Conservation (phyloP, 2,113 vertebrate genomes). For the Trematocara stigmaticum region DNA sequence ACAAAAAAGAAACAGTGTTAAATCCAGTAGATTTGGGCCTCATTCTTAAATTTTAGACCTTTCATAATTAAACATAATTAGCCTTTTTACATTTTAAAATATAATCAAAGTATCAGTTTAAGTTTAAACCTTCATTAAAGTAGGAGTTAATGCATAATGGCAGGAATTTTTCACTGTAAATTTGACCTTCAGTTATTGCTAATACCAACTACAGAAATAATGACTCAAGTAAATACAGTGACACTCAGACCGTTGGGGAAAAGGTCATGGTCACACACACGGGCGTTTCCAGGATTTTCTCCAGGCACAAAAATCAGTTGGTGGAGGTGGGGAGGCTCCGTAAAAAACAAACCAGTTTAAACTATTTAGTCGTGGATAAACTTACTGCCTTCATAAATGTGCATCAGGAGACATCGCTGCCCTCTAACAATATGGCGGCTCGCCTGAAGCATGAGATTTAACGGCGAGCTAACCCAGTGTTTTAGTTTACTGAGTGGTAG, state of each 20-base stretch:
- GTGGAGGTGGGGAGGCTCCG: background rate
- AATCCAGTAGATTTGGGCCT: background rate
- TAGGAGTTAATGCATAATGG: background rate
- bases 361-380: background rate
- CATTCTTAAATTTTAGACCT: background rate
- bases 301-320: background rate
- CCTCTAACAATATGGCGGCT: background rate
- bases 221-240: background rate
- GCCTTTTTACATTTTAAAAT: background rate
- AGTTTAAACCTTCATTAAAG: background rate
- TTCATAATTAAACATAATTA: background rate
- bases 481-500: background rate
- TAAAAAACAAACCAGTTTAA: background rate
- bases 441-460: background rate
- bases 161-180: background rate
- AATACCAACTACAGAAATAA: background rate
- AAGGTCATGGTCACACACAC: background rate
- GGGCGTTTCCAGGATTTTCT: background rate
- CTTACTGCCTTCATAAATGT: background rate
- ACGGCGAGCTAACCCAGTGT: background rate
- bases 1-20: background rate
- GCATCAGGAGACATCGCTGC: background rate
- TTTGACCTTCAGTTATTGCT: background rate
- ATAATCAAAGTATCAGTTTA: background rate
- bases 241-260: background rate